phyloP scores from a whole-genome alignment of 2,888 invertebrate genomes.

The Eupithecia exiguata region DNA sequence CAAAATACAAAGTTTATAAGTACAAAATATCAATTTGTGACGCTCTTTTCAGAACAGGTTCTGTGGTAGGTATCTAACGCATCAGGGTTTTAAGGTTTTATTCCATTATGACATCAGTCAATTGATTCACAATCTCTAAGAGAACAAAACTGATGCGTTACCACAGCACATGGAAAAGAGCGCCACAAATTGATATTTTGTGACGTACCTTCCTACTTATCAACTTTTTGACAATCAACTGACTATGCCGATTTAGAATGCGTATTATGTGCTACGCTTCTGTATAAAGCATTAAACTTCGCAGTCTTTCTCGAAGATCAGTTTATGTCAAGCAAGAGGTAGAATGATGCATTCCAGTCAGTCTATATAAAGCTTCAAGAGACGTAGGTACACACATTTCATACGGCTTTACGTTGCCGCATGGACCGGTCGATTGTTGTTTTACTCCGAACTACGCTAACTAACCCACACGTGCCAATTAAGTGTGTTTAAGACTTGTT shows the following conservation, averaged over 20 bases:
- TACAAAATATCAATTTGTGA: too few species aligned
- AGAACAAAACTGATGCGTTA: too few species aligned
- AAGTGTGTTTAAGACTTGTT: neutral
- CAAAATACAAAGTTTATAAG: too few species aligned
- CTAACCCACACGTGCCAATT: conserved; percentile 4
- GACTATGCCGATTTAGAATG: neutral
- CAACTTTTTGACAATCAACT: neutral
- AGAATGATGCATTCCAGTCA: conserved; percentile 62
- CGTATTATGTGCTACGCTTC: neutral
- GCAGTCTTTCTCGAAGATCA: neutral
- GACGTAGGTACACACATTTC: conserved; percentile 53
- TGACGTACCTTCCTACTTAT: neutral
- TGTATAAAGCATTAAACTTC: neutral
- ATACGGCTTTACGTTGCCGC: conserved; percentile 61
- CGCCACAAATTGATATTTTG: neutral
- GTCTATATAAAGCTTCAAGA: conserved; percentile 68
- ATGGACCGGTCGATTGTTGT: conserved; percentile 42
- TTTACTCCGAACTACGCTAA: conserved; percentile 24
- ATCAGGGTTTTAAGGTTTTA: too few species aligned
- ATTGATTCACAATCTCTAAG: too few species aligned
- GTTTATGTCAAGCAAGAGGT: conserved; percentile 64
- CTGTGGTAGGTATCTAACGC: too few species aligned
- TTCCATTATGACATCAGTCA: too few species aligned
- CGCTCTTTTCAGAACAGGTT: too few species aligned
- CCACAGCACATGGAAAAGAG: too few species aligned